phyloP scores from a whole-genome alignment of 2,888 invertebrate genomes.

The Chydorus sphaericus region DNA sequence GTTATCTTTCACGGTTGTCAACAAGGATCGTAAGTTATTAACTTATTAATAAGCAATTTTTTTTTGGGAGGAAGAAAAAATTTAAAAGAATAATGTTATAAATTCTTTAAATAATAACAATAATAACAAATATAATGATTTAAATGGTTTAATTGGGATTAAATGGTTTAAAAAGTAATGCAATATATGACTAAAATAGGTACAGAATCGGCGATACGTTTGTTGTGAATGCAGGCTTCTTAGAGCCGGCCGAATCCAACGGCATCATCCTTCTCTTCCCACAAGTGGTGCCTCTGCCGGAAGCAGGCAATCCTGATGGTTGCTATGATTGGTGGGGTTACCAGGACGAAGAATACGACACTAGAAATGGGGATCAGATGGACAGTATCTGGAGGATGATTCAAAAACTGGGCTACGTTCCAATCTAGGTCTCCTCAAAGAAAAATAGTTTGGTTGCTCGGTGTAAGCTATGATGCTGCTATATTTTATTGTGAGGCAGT shows the following conservation, averaged over 20 bases:
- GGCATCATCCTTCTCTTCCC: slow-evolving; percentile 20
- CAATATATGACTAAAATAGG: slow-evolving; percentile 1
- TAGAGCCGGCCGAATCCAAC: slow-evolving; percentile 20
- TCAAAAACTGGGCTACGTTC: background rate
- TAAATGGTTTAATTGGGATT: background rate
- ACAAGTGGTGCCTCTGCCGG: slow-evolving; percentile 16
- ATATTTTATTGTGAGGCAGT: too few species aligned
- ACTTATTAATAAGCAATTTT: background rate
- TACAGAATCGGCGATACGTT: slow-evolving; percentile 17
- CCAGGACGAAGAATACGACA: background rate
- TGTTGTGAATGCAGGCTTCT: slow-evolving; percentile 19
- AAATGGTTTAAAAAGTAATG: background rate
- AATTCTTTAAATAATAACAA: too few species aligned
- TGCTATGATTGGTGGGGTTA: slow-evolving; percentile 21
- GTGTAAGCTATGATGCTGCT: too few species aligned
- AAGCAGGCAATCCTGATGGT: slow-evolving; percentile 18
- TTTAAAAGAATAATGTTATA: too few species aligned
- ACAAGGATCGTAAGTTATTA: slow-evolving; percentile 18
- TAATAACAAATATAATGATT: too few species aligned
- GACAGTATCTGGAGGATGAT: slow-evolving; percentile 17
- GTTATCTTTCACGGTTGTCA: slow-evolving; percentile 21
- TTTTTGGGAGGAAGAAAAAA: too few species aligned
- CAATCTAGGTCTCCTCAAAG: too few species aligned
- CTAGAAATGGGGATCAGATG: slow-evolving; percentile 18
- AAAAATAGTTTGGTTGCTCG: too few species aligned